Evolutionary conservation across 1,140 invertebrate species (phyloP).

Genomic region (Neelides sp.): DNA sequence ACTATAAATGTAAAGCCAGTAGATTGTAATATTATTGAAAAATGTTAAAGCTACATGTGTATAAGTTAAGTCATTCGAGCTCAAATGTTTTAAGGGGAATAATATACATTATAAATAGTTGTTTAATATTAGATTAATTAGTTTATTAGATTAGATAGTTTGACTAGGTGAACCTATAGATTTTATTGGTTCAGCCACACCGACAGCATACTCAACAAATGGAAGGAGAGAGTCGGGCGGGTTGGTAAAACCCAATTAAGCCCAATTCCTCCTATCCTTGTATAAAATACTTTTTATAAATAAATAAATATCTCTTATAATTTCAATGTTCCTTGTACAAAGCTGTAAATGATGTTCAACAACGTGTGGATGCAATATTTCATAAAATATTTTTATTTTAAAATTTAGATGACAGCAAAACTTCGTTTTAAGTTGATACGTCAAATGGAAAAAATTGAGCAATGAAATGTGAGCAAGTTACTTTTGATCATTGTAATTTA

Average conservation of each 20-base stretch:
- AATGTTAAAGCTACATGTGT: neutral
- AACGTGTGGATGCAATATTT: neutral
- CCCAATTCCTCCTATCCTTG: neutral
- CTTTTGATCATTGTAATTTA: no score
- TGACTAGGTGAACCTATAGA: neutral
- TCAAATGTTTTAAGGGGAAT: neutral
- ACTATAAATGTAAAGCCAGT: no score
- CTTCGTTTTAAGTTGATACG: no score
- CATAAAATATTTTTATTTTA: neutral
- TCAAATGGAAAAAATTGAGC: no score
- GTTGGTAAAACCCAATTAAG: no score
- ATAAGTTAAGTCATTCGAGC: slow-evolving; percentile 1
- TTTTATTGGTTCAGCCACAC: slow-evolving; percentile 2
- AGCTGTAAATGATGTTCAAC: neutral
- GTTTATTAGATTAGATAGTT: neutral
- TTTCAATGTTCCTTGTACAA: slow-evolving; percentile 1
- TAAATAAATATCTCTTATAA: slow-evolving; percentile 6
- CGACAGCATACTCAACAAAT: slow-evolving; percentile 8
- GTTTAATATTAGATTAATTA: neutral
- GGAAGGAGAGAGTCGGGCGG: no score
- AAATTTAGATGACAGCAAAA: no score
- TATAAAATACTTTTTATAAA: neutral
- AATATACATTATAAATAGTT: neutral
- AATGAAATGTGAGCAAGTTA: no score
- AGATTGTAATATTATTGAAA: no score